Evolutionary conservation across 2,113 vertebrate species (phyloP).

Genomic region (Podocnemis expansa): DNA sequence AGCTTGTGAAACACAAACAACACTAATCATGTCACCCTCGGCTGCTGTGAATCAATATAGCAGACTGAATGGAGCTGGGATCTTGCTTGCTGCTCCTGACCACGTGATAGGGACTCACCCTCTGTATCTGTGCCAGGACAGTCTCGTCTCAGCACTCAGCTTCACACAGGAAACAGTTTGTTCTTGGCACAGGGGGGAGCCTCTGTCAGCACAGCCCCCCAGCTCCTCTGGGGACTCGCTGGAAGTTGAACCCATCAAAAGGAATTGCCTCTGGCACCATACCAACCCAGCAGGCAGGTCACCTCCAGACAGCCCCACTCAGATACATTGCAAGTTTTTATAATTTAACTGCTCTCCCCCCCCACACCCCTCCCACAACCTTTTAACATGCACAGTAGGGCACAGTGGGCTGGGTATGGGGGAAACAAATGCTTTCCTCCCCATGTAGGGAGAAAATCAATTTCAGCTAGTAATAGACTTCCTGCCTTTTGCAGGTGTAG

Average conservation of each 20-base stretch:
- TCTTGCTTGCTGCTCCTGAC: background rate
- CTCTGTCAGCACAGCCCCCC: background rate
- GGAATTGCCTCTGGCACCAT: no score
- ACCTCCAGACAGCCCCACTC: background rate
- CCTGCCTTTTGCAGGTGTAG: background rate
- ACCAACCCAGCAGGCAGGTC: background rate
- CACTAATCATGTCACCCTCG: background rate
- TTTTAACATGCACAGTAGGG: constrained; percentile 29
- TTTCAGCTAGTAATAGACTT: background rate
- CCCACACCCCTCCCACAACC: background rate
- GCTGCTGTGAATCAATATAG: background rate
- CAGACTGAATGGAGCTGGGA: background rate
- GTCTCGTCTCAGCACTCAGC: background rate
- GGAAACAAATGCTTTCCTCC: background rate
- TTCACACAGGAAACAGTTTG: background rate
- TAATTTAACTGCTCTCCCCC: background rate
- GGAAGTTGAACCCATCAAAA: background rate
- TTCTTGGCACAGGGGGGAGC: background rate
- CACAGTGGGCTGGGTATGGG: background rate
- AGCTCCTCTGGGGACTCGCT: no score
- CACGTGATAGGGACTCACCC: background rate
- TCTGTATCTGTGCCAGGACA: background rate
- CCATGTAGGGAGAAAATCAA: background rate
- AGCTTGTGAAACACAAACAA: background rate
- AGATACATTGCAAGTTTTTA: background rate